Evolutionary conservation across 1,140 invertebrate species (phyloP).

Genomic region (Rhagoletis pomonella): DNA sequence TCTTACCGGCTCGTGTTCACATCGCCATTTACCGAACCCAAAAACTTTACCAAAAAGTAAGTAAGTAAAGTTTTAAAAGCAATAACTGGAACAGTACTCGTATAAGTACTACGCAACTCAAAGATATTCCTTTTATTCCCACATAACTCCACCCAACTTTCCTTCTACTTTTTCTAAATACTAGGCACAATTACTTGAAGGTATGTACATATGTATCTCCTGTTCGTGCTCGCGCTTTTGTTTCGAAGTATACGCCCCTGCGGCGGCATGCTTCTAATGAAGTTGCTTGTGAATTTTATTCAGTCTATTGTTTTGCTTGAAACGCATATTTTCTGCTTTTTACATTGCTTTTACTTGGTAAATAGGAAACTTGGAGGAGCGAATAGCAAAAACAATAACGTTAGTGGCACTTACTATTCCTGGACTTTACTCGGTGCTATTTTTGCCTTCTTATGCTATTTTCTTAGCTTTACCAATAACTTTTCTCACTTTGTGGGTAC

Average conservation of each 20-base stretch:
- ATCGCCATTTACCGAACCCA: too few relatives aligned
- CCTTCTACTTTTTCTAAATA: too few relatives aligned
- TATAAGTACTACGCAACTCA: too few relatives aligned
- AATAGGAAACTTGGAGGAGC: too few relatives aligned
- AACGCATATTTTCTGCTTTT: slow-evolving; percentile 21
- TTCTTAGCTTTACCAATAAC: background rate
- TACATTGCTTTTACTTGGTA: slow-evolving; percentile 1
- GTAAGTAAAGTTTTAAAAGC: too few relatives aligned
- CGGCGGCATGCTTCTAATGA: background rate
- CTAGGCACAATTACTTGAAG: too few relatives aligned
- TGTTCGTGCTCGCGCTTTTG: slow-evolving; percentile 21
- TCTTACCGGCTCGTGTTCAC: too few relatives aligned
- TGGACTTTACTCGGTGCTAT: background rate
- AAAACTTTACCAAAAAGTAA: too few relatives aligned
- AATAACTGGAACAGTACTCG: too few relatives aligned
- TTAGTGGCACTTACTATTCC: background rate
- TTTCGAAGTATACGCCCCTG: background rate
- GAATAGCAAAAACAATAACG: background rate
- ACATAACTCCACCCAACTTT: background rate
- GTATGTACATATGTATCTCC: background rate
- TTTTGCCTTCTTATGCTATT: background rate
- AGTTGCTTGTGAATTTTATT: slow-evolving; percentile 45
- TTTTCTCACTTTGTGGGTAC: background rate
- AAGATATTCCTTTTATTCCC: too few relatives aligned
- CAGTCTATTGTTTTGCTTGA: background rate